Percentiles rank a stretch among this genome's conserved stretches.
Conservation (phyloP, 2,888 invertebrate species). For the Tachystola acroxantha region DNA sequence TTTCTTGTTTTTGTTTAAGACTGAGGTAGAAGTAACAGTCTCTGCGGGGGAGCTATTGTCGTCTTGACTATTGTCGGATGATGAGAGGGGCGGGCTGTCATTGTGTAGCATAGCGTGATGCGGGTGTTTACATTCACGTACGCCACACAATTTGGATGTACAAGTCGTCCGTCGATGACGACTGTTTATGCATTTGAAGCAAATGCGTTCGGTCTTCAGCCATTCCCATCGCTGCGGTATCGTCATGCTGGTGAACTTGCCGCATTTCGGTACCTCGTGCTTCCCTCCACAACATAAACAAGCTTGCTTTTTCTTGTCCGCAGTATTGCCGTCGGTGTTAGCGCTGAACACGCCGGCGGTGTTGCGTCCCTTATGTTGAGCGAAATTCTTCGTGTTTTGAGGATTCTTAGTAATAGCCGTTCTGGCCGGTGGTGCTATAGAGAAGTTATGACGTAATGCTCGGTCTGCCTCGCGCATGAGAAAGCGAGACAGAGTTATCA, state of each 20-base stretch:
- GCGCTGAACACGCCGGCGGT: no score
- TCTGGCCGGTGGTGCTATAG: no score
- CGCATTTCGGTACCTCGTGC: conserved; percentile 3
- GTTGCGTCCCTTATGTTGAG: no score
- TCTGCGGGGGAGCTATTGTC: no score
- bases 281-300: conserved; percentile 5
- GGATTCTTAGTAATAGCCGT: no score
- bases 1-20: background rate
- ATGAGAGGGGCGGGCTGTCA: background rate
- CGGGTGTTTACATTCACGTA: conserved; percentile 2
- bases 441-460: no score
- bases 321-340: no score
- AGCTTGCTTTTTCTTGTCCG: no score
- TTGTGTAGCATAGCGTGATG: conserved; percentile 10
- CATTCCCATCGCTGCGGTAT: conserved; percentile 6
- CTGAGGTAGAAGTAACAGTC: no score
- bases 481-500: conserved; percentile 7
- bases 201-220: conserved; percentile 2
- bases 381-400: no score
- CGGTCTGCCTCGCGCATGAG: conserved; percentile 11
- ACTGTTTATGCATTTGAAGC: conserved; percentile 7
- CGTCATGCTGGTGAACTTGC: background rate
- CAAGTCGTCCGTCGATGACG: conserved; percentile 3
- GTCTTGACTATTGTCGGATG: no score
- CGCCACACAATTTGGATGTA: conserved; percentile 2